Evolutionary conservation across 2,113 vertebrate species (phyloP).

Genomic region (Lycaon pictus): DNA sequence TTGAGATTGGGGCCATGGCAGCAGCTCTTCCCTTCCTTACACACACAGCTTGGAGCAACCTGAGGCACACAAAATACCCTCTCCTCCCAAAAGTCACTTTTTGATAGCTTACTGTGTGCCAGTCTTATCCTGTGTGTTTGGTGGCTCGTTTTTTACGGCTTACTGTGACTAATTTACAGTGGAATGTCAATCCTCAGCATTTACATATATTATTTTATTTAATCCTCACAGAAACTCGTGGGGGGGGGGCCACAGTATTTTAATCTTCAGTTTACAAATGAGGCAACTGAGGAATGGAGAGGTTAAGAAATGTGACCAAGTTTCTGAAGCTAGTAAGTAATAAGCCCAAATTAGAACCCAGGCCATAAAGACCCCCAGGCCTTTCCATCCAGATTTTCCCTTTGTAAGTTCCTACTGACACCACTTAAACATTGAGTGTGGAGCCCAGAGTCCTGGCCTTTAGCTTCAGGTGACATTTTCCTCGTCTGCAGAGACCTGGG

Average conservation of each 20-base stretch:
- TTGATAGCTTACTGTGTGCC: not conserved
- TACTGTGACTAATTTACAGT: not conserved
- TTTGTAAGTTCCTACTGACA: not conserved
- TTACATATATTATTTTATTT: not conserved
- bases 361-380: not conserved
- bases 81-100: not conserved
- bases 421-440: not conserved
- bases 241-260: not conserved
- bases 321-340: not conserved
- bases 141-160: not conserved
- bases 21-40: not conserved
- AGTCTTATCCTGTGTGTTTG: not conserved
- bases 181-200: not conserved
- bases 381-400: not conserved
- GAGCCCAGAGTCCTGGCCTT: not conserved
- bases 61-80: not conserved
- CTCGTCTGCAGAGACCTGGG: not conserved
- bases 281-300: not conserved
- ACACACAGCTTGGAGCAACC: not conserved
- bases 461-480: not conserved
- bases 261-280: conserved; percentile 28
- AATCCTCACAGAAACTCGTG: not conserved
- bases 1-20: not conserved
- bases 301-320: not conserved
- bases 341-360: not conserved